Evolutionary conservation across 2,888 invertebrate species (phyloP), one percentile per base, ranked within the genome.

Genomic region (Drosophila emarginata): DNA sequence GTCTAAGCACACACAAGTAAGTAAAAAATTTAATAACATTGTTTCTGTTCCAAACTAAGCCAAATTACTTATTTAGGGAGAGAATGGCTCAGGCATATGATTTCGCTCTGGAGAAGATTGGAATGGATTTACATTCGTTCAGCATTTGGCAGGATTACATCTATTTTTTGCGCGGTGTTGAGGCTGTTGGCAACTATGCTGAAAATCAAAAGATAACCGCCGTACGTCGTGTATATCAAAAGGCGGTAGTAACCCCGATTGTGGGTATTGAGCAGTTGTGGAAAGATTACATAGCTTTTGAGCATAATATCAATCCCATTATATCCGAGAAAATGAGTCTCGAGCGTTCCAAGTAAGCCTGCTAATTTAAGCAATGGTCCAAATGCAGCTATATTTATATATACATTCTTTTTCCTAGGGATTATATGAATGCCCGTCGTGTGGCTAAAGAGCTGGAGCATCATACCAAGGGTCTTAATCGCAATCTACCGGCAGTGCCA

Each of bases 31-130:
- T 28, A 15, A 7, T 0, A 9, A 14, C 11, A 45, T 23, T 1
- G 6, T 18, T 45, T 2, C 28, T 1, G 0, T 4, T 3, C 3
- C 45, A 40, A 18, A 3, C 32, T 11, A 50, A 11, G 23, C 2
- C 2, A 18, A 12, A n/a, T 45, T 14, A 18, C 11, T 4, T 36
- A 4, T 21, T 0, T 90, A 98, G 99, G 90, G 99, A 99, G 92
- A 99, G 99, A 93, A 97, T 99, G 97, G 99, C 99, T 0, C 98
- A 99, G 91, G 99, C 99, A 0, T 99, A 99, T 91, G 99, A 99
- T 92, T 99, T 99, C 92, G 99, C 99, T 0, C 92, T 99, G 76
- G 99, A 99, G 76, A 99, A 99, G 92, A 99, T 99, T 78, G 99
- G 99, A 0, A 96, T 99, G 95, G 99, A 99, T 90, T 96, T 99